Evolutionary conservation across 1,140 invertebrate species (phyloP).

Genomic region (Apolygus lucorum): DNA sequence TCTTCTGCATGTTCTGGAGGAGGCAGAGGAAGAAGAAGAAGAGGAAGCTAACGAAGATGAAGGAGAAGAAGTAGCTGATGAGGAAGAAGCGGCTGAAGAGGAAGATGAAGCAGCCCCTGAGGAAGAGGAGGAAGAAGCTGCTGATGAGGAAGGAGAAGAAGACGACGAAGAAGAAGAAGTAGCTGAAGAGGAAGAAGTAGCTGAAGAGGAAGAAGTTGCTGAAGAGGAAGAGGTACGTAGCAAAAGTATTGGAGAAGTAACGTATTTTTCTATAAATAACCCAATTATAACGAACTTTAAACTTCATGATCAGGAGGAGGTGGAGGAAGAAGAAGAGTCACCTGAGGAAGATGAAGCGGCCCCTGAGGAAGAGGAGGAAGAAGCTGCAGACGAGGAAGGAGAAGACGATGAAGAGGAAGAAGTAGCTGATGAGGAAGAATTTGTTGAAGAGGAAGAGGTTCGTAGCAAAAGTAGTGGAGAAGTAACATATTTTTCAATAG

Average conservation of each 20-base stretch:
- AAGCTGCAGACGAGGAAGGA: conserved; percentile 8
- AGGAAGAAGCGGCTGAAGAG: conserved; percentile 35
- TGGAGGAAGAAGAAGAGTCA: not conserved
- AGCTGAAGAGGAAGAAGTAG: conserved; percentile 1
- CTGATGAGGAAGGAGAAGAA: conserved; percentile 45
- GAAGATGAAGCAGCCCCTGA: conserved; percentile 35
- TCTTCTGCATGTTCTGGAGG: no score
- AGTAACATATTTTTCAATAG: no score
- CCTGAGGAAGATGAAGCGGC: not conserved
- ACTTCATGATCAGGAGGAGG: no score
- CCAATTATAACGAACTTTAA: no score
- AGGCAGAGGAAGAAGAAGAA: no score
- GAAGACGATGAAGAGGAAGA: not conserved
- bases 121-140: conserved; percentile 51
- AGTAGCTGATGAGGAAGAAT: not conserved
- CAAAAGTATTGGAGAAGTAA: no score
- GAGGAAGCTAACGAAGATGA: conserved; percentile 37
- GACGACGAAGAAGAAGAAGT: not conserved
- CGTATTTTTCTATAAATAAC: no score
- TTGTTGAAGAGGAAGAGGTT: no score
- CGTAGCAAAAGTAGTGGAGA: no score
- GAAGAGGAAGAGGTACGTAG: conserved; percentile 10
- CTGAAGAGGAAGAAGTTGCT: conserved; percentile 9
- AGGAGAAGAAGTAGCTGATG: conserved; percentile 31
- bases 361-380: not conserved